phyloP scores from a whole-genome alignment of 2,113 vertebrate genomes.

The Cyprichromis sp. region DNA sequence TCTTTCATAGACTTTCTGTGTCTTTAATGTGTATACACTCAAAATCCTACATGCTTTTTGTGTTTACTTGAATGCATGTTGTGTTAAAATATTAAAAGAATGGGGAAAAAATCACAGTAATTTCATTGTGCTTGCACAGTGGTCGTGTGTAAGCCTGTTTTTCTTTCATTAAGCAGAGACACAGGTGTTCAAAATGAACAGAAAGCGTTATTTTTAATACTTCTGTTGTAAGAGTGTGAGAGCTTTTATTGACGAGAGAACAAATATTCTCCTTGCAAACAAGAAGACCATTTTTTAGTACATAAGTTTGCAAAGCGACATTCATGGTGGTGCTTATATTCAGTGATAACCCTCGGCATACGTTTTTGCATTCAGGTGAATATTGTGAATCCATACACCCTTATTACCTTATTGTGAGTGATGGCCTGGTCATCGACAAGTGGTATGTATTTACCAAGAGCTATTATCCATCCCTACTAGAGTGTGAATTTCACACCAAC shows the following conservation, averaged over 20 bases:
- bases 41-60: too few relatives aligned
- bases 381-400: not conserved
- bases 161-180: not conserved
- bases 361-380: not conserved
- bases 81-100: too few relatives aligned
- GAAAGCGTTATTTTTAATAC: not conserved
- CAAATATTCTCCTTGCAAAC: not conserved
- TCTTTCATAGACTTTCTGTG: too few relatives aligned
- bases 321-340: not conserved
- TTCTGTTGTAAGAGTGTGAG: not conserved
- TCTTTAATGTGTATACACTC: too few relatives aligned
- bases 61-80: too few relatives aligned
- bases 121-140: not conserved
- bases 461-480: constrained; percentile 39
- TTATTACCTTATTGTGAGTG: constrained; percentile 2
- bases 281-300: not conserved
- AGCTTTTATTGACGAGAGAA: not conserved
- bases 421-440: constrained; percentile 15
- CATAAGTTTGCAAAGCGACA: not conserved
- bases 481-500: constrained; percentile 41
- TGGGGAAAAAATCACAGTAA: too few relatives aligned
- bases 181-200: not conserved
- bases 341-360: not conserved
- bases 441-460: constrained; percentile 28
- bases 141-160: not conserved